Evolutionary conservation across 37 sponge, comb jelly and placozoan genomes (phyloP), one percentile per base, ranked within the genome.

Genomic region (Cladorhizidae sp.): DNA sequence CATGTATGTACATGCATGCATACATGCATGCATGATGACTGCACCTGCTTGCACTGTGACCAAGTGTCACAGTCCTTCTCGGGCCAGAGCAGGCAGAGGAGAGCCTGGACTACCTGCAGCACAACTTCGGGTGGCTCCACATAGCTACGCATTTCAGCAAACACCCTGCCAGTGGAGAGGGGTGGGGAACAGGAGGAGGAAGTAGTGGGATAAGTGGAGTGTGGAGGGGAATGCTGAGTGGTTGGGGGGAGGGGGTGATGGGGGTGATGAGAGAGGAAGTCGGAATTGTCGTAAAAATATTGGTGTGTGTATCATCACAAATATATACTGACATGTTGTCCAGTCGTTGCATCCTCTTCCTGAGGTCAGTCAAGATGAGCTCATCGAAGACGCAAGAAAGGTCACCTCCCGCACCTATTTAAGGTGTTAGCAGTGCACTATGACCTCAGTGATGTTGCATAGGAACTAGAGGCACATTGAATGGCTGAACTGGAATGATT

Each of bases 111-210:
- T 14, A 93, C 41, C 45, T 80, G 52, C 40, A 86, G 83, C 31
- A 95, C 71, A 2, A 83, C 69, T 14, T 29, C 29, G 54, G 93
- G 93, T 37, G 93, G 96, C 28, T 89, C 87, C 21, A 65, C 50
- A 57, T 92, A 92, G 55, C 88, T 89, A 0, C 78, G 67, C 73
- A 95, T 28, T 73, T 95, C 90, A 38, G 96, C 90, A 67, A 93
- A 95, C 23, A 77, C 72, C 56, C 94, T 93, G 64, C 36, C n/a
- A 33, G 31, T 32, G 31, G 31, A 14, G 20, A 26, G 59, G 26
- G 20, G 20, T 18, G 59, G 26, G 59, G 23, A 25, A 58, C 3
- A 5, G 14, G 59, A 21, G 23, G 14, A 14, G 49, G 49, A 12
- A 9, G 5, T 45, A 9, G 49, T 45, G 49, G 9, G 9, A 45